Evolutionary conservation across 2,797 vertebrate species (phyloP), one percentile per base, ranked within the genome.

Genomic region (Helicolenus hilgendorfi): DNA sequence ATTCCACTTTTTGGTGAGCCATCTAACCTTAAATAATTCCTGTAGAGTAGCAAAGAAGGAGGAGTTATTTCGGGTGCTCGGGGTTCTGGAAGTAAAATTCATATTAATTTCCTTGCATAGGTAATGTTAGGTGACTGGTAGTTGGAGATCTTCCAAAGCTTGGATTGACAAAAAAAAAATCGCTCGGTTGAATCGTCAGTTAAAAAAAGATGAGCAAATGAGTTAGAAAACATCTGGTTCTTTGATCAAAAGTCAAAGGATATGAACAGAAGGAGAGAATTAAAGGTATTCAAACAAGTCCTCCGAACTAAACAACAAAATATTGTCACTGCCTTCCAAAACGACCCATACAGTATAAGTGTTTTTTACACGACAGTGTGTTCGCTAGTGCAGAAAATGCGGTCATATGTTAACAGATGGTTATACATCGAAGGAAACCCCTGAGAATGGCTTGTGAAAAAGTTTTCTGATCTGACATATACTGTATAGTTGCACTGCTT

Each of bases 1-100:
- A 70, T 81, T 67, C 36, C 59, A 80, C 33, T 75, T 73, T 87
- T 78, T 80, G 74, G 86, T 87, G 81, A 88, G 84, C 83, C 82
- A 72, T 77, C 63, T 83, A 79, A 80, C 60, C 56, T 62, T 81
- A 27, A 91, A 79, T 87, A 86, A 88, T 91, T 87, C 65, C 33
- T 2, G 22, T 20, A 60, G 53, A 53, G 76, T 53, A 74, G 74
- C 70, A 35, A 35, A 71, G 74, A 38, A 73, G 72, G 64, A 67
- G 65, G 1, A 74, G 59, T 85, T 81, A 72, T 80, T 85, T 56
- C 1, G 2, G 67, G 59, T 27, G 65, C 55, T 59, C 18, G 2
- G 3, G 18, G n/a, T 74, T 83, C 49, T 63, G 62, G 26, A 79
- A 68, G 36, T 71, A 64, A 79, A 77, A 45, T 20, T 69, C 53